Evolutionary conservation across 2,113 vertebrate species (phyloP), one percentile per base, ranked within the genome.

Genomic region (Dissostichus mawsoni): DNA sequence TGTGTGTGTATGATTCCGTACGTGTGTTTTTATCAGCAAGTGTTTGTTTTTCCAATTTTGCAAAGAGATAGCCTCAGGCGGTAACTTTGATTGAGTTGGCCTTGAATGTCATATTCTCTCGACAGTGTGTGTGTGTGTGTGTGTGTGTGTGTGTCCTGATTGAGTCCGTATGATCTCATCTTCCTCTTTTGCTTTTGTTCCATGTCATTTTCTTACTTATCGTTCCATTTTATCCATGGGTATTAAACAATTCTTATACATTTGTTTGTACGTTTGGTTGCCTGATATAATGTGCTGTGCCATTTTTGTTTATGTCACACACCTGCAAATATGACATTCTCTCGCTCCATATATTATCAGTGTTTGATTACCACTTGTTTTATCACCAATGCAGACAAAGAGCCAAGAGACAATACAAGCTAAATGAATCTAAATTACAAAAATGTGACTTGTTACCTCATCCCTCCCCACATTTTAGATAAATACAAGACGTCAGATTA

Each of bases 61-160:
- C 61, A 47, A 18, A 59, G 56, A 63, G 66, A 66, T 44, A 18
- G 72, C 73, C 48, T 23, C n/a, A 10, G 25, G 17, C n/a, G 36
- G 58, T 58, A 69, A 59, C 73, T 72, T 11, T 80, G 75, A 88
- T 79, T 76, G 73, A 80, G 51, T 80, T 78, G 72, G 73, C 78
- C 75, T 62, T 56, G 41, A 70, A 82, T 76, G 72, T 86, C 65
- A 47, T 10, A 47, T 44, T 58, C 33, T 65, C 52, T 57, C 51
- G 8, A 48, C 44, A 48, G 59, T 59, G 23, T 53, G 51, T 65
- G 45, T 59, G 41, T 47, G 62, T 56, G 20, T 64, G 67, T 47
- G 23, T 53, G 51, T 65, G 45, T 59, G 52, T 41, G 23, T 18
- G 25, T 61, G 45, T 55, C 23, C 11, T 58, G 36, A 80, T 78